Evolutionary conservation across 2,113 vertebrate genomes (phyloP), one percentile per base, ranked within the genome.

Genomic region (Zapornia atra): DNA sequence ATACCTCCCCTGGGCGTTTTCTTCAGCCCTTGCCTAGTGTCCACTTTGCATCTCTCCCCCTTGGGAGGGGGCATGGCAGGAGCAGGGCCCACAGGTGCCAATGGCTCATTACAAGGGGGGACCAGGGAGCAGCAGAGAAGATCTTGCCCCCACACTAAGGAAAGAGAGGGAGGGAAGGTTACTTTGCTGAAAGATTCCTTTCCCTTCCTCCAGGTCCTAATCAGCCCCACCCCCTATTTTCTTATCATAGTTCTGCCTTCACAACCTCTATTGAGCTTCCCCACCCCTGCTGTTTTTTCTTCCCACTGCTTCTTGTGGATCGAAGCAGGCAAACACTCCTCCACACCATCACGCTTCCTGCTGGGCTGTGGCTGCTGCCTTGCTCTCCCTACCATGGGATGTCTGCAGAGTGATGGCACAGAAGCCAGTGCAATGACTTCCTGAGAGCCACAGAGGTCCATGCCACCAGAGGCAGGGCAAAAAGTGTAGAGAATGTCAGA

Each of bases 1-100:
- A 25, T 73, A n/a, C 8, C 61, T 31, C 0, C 31, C 22, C 48
- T 31, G 15, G 21, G 19, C 11, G 31, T 63, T 84, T 75, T 16
- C 54, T 64, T 85, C 33, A n/a, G 57, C 61, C 33, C 14, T 85
- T 75, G 25, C 34, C 54, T 50, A 6, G 7, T 50, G 53, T 46
- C 44, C 60, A 12, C 68, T 73, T 79, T 66, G 34, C 20, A 25
- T 8, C 7, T 50, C 34, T 73, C 4, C 34, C 5, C 1, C 16
- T 44, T 63, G 31, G 51, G 22, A 5, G 12, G 61, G 8, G 31
- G 9, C 31, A 57, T 11, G 13, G 57, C 36, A 87, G 12, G 22
- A 82, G 26, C 0, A 1, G 16, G 10, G 20, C 20, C 38, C 24
- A 20, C 2, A 7, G 19, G 8, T 3, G 3, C 25, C 2, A 0